Percentiles rank a stretch among this genome's conserved stretches.
Conservation (phyloP, 2,113 vertebrate genomes). For the Tonatia bakeri region DNA sequence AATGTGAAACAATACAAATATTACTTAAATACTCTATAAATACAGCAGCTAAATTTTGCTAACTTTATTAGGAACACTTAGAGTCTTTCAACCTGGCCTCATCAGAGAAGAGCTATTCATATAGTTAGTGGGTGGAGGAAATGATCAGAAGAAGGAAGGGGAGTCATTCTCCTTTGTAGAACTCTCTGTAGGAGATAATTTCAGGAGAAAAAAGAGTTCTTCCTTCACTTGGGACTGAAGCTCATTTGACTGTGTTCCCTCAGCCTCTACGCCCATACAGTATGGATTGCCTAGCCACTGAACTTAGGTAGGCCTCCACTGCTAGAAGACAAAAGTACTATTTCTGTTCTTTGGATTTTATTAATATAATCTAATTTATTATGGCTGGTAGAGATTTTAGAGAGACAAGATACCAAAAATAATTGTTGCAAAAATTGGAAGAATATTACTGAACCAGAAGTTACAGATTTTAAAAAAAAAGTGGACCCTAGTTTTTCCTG, state of each 20-base stretch:
- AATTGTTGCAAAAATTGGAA: neutral
- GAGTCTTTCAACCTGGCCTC: neutral
- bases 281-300: neutral
- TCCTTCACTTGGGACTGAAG: neutral
- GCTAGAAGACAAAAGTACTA: neutral
- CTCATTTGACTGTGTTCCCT: neutral
- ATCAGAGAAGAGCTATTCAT: neutral
- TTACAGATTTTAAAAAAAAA: neutral
- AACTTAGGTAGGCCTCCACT: neutral
- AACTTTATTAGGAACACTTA: slow-evolving; percentile 1
- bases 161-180: neutral
- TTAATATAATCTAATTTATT: neutral
- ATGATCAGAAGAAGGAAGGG: neutral
- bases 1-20: neutral
- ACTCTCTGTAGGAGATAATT: neutral
- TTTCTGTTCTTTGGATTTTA: neutral
- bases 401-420: neutral
- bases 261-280: neutral
- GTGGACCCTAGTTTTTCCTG: neutral
- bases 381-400: neutral
- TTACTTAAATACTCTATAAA: neutral
- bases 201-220: neutral
- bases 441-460: neutral
- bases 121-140: neutral
- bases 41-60: neutral